A percentile compares a stretch with the other conserved stretches of the same genome.
These are phyloP conservation scores for Dinothrombium tinctorium DNA, from an alignment of 1,140 invertebrate genomes.

Conservation along the genomic window DNA sequence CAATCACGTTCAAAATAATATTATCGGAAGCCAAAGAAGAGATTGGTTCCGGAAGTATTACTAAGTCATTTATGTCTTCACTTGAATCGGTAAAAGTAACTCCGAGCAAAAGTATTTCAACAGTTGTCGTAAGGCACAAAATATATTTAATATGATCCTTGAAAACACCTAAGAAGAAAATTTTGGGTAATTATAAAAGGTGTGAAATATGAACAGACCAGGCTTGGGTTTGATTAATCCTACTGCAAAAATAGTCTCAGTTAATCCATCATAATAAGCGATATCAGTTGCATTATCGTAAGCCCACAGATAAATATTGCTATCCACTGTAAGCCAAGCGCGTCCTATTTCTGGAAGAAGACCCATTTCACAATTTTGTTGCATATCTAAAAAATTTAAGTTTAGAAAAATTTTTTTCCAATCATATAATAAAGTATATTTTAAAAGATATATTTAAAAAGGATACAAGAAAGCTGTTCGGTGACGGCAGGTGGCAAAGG, in stretches of 20 bases:
- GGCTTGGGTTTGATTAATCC: constrained; percentile 18
- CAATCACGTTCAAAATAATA: constrained; percentile 53
- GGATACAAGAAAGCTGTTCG: constrained; percentile 78
- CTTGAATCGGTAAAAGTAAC: constrained; percentile 22
- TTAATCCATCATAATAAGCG: constrained; percentile 20
- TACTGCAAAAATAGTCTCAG: constrained; percentile 20
- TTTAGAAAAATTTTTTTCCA: constrained; percentile 8
- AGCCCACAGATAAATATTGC: constrained; percentile 88
- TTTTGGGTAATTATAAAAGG: constrained; percentile 3
- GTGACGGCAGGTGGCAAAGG: constrained; percentile 71
- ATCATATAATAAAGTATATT: constrained; percentile 5
- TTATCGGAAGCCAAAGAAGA: constrained; percentile 81
- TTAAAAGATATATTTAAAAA: constrained; percentile 22
- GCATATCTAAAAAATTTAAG: constrained; percentile 42
- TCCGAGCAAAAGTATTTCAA: constrained; percentile 44
- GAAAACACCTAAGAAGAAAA: constrained; percentile 33
- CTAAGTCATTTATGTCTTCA: constrained; percentile 42
- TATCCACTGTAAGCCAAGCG: constrained; percentile 92
- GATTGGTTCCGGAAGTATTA: constrained; percentile 73
- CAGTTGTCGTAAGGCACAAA: constrained; percentile 64
- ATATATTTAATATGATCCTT: constrained; percentile 77
- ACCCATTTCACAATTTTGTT: constrained; percentile 85
- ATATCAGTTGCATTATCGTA: constrained; percentile 49
- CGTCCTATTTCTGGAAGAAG: constrained; percentile 81
- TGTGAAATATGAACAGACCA: constrained; percentile 16